Base-by-base conservation (phyloP, 2,888 invertebrate genomes). In the Apodemia hepburni region DNA sequence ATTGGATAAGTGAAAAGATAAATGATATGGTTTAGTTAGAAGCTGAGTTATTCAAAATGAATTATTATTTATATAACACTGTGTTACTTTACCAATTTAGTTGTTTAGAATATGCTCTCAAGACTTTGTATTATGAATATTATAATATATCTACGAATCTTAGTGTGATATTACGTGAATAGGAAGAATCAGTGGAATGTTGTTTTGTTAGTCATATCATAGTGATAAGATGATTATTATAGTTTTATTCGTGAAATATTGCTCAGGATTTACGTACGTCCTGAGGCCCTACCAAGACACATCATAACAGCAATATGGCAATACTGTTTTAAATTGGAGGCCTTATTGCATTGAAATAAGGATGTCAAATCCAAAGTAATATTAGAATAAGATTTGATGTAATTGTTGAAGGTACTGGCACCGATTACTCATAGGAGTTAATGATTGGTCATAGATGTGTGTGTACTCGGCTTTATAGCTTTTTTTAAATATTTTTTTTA, bases 211-310 rank as follows among this genome's bases (percentile, higher is more conserved):
- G 76, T 80, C 82, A 82, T 84, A 81, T 82, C 81, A 81, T 80
- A 78, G 72, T 63, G 66, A 12, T 67, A 66, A 64, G 66, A 62
- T 59, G 59, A 68, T 38, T 12, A 38, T 71, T 51, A 51, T 51
- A 54, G 54, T 54, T 54, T 3, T 54, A 27, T 54, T 51, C 22
- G 51, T 51, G 51, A 18, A 51, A 51, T 59, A 62, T 77, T 72
- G 83, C 82, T 83, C 82, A 81, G 73, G 71, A 70, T 71, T 70
- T 73, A 76, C 79, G 77, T 76, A 77, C 78, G 83, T 84, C 81
- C 81, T 77, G 45, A 45, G 6, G 45, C 45, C 45, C 7, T 45
- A 45, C n/a, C 15, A 38, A 45, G 7, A n/a, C 45, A 45, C n/a
- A 45, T 45, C 45, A 45, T 7, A 45, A 6, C 45, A 45, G 45